Percentiles rank a stretch among this genome's conserved stretches.
Evolutionary conservation across 1,140 invertebrate species (phyloP).

Genomic region (Tetranychus urticae): DNA sequence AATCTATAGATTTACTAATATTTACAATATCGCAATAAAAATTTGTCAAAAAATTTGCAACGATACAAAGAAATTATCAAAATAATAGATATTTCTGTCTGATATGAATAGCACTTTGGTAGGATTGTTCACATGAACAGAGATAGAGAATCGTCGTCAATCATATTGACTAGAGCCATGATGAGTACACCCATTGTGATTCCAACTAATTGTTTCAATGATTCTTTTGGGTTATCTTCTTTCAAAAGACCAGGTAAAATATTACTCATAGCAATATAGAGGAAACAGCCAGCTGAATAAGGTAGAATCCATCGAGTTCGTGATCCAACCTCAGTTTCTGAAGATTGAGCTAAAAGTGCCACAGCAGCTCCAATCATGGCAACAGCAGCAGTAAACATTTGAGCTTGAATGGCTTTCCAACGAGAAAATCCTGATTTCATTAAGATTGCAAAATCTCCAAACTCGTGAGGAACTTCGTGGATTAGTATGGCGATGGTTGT

Average conservation of each 20-base stretch:
- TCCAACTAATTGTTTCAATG: constrained; percentile 52
- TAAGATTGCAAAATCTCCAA: constrained; percentile 92
- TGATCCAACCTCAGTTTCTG: constrained; percentile 32
- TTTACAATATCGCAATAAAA: no score
- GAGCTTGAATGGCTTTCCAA: constrained; percentile 78
- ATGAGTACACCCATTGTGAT: constrained; percentile 49
- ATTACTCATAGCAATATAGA: constrained; percentile 81
- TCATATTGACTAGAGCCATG: constrained; percentile 33
- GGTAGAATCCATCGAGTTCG: constrained; percentile 80
- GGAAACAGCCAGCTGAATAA: constrained; percentile 83
- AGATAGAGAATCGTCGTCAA: neutral
- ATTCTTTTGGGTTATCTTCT: constrained; percentile 51
- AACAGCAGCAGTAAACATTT: constrained; percentile 54
- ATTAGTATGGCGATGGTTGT: constrained; percentile 81
- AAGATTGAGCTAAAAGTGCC: constrained; percentile 52
- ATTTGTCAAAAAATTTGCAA: no score
- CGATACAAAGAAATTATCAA: no score
- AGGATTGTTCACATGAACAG: neutral
- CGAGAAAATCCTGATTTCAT: constrained; percentile 57
- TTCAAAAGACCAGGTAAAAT: constrained; percentile 66
- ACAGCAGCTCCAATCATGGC: constrained; percentile 66
- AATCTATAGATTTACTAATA: no score
- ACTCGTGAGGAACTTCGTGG: constrained; percentile 94
- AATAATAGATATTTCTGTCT: no score
- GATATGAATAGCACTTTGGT: no score